phyloP scores from a whole-genome alignment of 2,797 vertebrate genomes.

The Apogon hyalosoma region DNA sequence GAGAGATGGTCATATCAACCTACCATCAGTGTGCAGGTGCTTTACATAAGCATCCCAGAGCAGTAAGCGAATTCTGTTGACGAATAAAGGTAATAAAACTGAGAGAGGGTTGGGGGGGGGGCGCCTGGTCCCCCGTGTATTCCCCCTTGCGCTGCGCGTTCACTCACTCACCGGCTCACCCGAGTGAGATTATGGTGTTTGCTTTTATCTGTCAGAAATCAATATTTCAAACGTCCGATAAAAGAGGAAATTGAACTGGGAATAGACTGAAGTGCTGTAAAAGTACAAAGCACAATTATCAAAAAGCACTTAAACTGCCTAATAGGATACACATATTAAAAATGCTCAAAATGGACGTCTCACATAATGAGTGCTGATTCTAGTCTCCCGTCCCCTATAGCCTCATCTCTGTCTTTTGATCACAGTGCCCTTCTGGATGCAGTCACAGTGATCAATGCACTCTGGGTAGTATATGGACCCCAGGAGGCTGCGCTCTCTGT shows the following conservation, averaged over 20 bases:
- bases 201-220: conserved; percentile 99
- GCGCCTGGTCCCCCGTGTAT: conserved; percentile 90
- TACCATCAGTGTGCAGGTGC: conserved; percentile 86
- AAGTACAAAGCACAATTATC: conserved; percentile 99
- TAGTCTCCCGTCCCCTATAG: conserved; percentile 66
- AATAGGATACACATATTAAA: conserved; percentile 99
- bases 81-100: conserved; percentile 95
- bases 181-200: conserved; percentile 99
- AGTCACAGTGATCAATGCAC: conserved; percentile 87
- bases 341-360: conserved; percentile 97
- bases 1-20: conserved; percentile 91
- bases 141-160: conserved; percentile 80
- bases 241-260: conserved; percentile 99
- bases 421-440: conserved; percentile 85
- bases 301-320: conserved; percentile 99
- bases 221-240: conserved; percentile 99
- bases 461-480: conserved; percentile 90
- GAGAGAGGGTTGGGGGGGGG: conserved; percentile 86
- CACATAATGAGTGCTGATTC: conserved; percentile 92
- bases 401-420: conserved; percentile 88
- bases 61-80: conserved; percentile 98
- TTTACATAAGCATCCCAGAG: conserved; percentile 96
- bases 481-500: conserved; percentile 84
- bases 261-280: conserved; percentile 99
- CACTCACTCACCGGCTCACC: conserved; percentile 87